Conservation (phyloP, 2,113 vertebrate species). For the Gallinago paraguaiae region DNA sequence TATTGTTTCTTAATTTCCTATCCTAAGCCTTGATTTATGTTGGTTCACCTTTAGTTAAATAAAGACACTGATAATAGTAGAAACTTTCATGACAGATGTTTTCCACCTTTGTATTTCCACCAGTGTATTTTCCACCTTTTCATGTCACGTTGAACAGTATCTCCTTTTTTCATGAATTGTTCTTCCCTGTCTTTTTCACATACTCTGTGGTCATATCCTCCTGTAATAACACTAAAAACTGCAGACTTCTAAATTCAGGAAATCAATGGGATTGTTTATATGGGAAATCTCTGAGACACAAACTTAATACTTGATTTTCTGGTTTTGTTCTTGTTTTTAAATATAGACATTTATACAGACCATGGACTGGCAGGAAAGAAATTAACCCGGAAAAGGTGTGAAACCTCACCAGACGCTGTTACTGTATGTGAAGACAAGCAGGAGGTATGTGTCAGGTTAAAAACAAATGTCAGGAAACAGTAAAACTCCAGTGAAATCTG, state of each 20-base stretch:
- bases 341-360: not conserved
- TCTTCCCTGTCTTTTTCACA: not conserved
- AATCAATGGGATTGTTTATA: not conserved
- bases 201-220: not conserved
- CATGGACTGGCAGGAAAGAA: not conserved
- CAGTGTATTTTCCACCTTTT: not conserved
- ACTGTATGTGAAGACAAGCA: not conserved
- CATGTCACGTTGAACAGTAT: not conserved
- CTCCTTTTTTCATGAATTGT: not conserved
- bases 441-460: not conserved
- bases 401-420: not conserved
- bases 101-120: not conserved
- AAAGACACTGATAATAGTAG: not conserved
- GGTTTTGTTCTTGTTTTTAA: not conserved
- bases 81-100: not conserved
- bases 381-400: not conserved
- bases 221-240: not conserved
- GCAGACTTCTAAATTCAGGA: not conserved
- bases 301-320: not conserved
- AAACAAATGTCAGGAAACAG: not conserved
- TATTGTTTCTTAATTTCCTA: not conserved
- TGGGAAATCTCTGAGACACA: not conserved
- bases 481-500: not conserved
- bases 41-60: not conserved
- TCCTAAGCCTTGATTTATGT: not conserved